phyloP scores from a whole-genome alignment of 2,113 vertebrate genomes.

The Eupsittula cactorum region DNA sequence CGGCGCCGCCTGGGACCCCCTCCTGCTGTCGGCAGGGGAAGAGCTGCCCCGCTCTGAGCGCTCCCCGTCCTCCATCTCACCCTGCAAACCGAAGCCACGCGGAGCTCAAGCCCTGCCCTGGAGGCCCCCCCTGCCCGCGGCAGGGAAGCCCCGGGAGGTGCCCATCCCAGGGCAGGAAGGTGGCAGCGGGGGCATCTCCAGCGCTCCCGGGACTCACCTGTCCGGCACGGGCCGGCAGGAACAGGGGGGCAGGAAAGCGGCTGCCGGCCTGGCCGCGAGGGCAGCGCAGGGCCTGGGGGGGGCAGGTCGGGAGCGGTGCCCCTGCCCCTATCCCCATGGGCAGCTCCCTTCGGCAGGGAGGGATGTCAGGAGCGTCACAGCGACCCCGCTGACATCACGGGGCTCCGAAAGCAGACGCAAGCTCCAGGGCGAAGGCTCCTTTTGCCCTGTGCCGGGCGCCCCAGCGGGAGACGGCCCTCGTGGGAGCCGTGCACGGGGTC shows the following conservation, averaged over 20 bases:
- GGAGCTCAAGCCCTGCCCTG: neutral
- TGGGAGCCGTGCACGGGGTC: no score
- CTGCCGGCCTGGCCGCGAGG: neutral
- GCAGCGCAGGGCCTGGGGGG: neutral
- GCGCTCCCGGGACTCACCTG: neutral
- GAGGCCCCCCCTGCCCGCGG: neutral
- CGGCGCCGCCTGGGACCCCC: rapidly evolving
- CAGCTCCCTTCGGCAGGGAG: neutral
- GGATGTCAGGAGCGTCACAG: neutral
- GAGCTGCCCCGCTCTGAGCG: neutral
- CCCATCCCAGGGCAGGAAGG: rapidly evolving
- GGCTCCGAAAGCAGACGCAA: neutral
- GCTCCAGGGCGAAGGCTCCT: no score
- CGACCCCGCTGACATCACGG: neutral
- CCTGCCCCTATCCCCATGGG: neutral
- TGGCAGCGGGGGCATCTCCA: neutral
- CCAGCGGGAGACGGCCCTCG: no score
- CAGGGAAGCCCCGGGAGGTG: neutral
- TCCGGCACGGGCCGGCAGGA: rapidly evolving
- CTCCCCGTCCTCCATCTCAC: rapidly evolving
- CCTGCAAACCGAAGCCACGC: rapidly evolving
- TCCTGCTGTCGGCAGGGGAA: neutral
- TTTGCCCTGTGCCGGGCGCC: no score
- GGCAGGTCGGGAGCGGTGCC: neutral
- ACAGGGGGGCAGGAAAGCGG: neutral